Evolutionary conservation across 2,113 vertebrate genomes (phyloP), one percentile per base, ranked within the genome.

Genomic region (Aegypius monachus): DNA sequence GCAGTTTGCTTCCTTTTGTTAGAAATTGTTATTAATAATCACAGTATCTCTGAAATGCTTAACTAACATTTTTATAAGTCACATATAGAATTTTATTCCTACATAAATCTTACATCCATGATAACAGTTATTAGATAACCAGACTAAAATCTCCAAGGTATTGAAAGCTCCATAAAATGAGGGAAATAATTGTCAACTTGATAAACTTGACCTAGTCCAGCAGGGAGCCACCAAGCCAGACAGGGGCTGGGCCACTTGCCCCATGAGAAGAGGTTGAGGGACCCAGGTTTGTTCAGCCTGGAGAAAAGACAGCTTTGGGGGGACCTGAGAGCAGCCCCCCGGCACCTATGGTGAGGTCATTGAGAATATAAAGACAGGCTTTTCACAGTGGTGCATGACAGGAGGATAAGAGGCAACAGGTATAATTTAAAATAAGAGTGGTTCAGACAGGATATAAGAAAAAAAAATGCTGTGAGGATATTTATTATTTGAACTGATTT

Each of bases 331-430:
- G 13, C 42, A 70, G 16, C 7, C 10, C 22, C 14, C 40, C 20
- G 36, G 50, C 21, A 61, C 18, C 43, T 52, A 2, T 13, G 9
- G 8, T 12, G 10, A 38, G 23, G 23, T 47, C 0, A 0, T 2
- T 45, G 36, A n/a, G 14, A 43, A 71, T 31, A 52, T 22, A 26
- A 38, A 81, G 29, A 14, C 11, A 47, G 25, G 9, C 6, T 85
- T 75, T 82, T 79, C 42, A 34, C 12, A 50, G 6, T 34, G 16
- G 19, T 67, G 5, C 6, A 10, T 67, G 27, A 71, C 40, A 53
- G 19, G 2, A 56, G 3, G n/a, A 19, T n/a, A 66, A 61, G 16
- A n/a, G 23, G 13, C 8, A 88, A 43, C 8, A 42, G 4, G 9
- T 25, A 0, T 17, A 47, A 87, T 9, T 56, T 55, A 58, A 81